These are phyloP conservation scores for Simalia tracyae DNA, from an alignment of 2,797 vertebrate genomes.

Conservation along the genomic window DNA sequence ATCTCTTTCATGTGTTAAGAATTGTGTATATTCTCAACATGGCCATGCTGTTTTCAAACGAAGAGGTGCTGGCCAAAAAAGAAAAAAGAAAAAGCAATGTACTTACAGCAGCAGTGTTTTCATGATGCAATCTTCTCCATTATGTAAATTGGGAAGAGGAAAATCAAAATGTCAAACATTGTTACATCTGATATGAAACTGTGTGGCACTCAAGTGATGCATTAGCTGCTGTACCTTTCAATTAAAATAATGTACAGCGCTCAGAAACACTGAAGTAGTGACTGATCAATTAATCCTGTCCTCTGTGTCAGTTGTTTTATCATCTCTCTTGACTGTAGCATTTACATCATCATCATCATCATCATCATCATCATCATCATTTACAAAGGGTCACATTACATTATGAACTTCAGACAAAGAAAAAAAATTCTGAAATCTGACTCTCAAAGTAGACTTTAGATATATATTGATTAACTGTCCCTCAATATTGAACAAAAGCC, in stretches of 20 bases:
- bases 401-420: not conserved
- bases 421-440: accelerated
- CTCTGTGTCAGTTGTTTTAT: not conserved
- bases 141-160: conserved; percentile 41
- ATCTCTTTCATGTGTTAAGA: not conserved
- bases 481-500: not conserved
- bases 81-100: not conserved
- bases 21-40: conserved; percentile 40
- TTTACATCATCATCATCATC: not conserved
- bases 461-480: not conserved
- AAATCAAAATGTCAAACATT: conserved; percentile 38
- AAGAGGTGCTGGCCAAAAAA: not conserved
- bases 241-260: conserved; percentile 7
- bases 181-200: conserved; percentile 23
- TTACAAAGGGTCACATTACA: not conserved
- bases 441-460: not conserved
- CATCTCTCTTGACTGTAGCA: conserved; percentile 14
- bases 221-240: conserved; percentile 8
- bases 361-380: not conserved
- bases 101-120: conserved; percentile 22
- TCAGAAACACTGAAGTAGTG: not conserved
- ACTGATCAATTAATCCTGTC: conserved; percentile 8
- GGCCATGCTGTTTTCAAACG: conserved; percentile 6
- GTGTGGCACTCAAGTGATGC: not conserved
- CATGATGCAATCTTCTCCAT: conserved; percentile 26